Conservation (phyloP, 2,888 invertebrate genomes). For the Clitarchus hookeri region DNA sequence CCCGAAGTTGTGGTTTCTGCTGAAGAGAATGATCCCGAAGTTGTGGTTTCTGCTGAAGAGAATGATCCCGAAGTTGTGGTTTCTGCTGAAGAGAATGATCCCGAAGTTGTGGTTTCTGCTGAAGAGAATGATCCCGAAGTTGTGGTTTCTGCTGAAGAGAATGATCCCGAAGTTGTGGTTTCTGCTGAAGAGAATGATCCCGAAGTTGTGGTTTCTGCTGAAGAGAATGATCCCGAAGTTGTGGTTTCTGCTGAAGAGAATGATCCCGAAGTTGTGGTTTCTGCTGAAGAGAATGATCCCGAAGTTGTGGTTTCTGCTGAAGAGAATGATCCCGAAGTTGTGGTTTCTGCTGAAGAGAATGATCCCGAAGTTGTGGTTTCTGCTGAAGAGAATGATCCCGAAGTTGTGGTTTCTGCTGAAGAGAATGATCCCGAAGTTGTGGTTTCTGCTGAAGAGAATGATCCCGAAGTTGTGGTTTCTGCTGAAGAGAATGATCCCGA, state of each 20-base stretch:
- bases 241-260: neutral
- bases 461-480: neutral
- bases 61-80: neutral
- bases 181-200: no score
- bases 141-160: no score
- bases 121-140: no score
- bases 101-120: neutral
- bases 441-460: neutral
- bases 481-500: no score
- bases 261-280: neutral
- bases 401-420: neutral
- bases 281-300: neutral
- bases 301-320: neutral
- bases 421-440: neutral
- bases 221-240: neutral
- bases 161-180: no score
- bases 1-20: no score
- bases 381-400: neutral
- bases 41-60: neutral
- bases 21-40: no score
- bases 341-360: neutral
- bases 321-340: neutral
- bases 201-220: no score
- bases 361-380: neutral
- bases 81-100: neutral